Conservation (phyloP, 2,888 invertebrate species). For the Pammene aurita region DNA sequence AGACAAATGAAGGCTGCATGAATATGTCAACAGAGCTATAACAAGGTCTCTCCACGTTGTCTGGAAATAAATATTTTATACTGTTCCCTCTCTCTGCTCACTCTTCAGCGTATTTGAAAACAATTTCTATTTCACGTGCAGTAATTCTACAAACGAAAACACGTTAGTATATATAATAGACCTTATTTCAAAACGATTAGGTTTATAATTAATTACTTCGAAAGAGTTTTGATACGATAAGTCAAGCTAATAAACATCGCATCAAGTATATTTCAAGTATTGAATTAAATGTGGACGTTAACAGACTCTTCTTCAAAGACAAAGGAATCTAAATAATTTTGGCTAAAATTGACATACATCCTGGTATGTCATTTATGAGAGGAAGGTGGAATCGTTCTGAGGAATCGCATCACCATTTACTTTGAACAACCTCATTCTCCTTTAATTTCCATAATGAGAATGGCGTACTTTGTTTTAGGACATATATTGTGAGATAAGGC, state of each 20-base stretch:
- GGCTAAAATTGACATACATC: constrained; percentile 27
- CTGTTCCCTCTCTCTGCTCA: neutral
- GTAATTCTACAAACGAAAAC: neutral
- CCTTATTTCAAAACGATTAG: neutral
- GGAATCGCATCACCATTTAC: constrained; percentile 36
- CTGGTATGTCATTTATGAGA: neutral
- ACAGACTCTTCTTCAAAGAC: constrained; percentile 11
- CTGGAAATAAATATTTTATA: neutral
- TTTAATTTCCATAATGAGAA: constrained; percentile 42
- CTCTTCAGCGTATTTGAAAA: neutral
- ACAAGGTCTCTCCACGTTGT: neutral
- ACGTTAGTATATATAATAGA: neutral
- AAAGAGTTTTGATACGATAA: neutral
- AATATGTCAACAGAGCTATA: neutral
- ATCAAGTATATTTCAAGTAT: neutral
- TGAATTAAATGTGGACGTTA: neutral
- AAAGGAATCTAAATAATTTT: constrained; percentile 25
- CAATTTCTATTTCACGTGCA: neutral
- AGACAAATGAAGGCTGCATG: neutral
- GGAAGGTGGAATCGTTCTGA: constrained; percentile 7
- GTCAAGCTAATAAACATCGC: no score
- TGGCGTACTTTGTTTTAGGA: constrained; percentile 39
- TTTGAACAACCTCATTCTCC: constrained; percentile 38
- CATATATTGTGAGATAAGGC: constrained; percentile 36
- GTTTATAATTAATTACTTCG: neutral